Conservation (phyloP, 2,113 vertebrate species). For the Petaurus breviceps region DNA sequence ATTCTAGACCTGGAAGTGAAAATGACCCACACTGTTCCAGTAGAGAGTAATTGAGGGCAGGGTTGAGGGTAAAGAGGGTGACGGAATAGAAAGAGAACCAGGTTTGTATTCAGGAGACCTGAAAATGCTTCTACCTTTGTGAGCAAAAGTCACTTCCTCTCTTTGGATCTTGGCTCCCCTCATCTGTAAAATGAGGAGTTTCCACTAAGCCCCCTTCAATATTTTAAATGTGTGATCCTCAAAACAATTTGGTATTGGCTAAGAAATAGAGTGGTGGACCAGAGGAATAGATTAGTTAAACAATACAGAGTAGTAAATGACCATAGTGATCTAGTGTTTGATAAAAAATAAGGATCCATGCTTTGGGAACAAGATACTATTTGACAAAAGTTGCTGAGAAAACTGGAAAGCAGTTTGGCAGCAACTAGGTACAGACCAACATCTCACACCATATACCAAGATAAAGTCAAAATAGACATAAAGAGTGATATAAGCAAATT, state of each 20-base stretch:
- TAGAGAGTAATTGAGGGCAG: not conserved
- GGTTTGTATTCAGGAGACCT: not conserved
- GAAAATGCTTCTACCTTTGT: not conserved
- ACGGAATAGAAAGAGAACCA: not conserved
- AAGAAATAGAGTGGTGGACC: not conserved
- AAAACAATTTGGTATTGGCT: not conserved
- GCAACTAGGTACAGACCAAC: too few relatives aligned
- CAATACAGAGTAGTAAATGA: not conserved
- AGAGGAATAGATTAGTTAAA: not conserved
- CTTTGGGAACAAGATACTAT: too few relatives aligned
- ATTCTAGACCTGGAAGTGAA: too few relatives aligned
- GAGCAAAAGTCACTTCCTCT: not conserved
- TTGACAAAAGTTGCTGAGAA: too few relatives aligned
- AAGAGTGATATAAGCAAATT: too few relatives aligned
- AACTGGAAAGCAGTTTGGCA: too few relatives aligned
- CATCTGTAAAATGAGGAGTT: not conserved
- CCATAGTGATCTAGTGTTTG: too few relatives aligned
- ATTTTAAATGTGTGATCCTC: not conserved
- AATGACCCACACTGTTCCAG: too few relatives aligned
- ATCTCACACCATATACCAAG: too few relatives aligned
- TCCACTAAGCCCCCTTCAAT: not conserved
- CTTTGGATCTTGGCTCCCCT: not conserved
- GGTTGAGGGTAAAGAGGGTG: not conserved
- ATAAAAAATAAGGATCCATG: too few relatives aligned
- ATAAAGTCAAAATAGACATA: too few relatives aligned